A percentile compares a stretch with the other conserved stretches of the same genome.
phyloP scores from a whole-genome alignment of 1,140 invertebrate species.

The Cydia strobilella region DNA sequence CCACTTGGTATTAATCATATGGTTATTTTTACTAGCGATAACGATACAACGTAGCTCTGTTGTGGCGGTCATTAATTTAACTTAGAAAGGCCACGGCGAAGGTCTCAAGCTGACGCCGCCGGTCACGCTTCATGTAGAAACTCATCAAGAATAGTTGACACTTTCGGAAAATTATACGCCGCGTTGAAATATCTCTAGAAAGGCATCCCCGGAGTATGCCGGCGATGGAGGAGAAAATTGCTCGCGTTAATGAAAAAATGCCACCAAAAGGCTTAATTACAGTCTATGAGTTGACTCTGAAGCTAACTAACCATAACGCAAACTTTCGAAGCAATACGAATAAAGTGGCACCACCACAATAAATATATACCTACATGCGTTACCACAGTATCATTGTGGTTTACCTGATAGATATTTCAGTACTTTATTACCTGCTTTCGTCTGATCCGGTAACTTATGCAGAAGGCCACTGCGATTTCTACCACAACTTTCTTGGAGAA shows the following conservation, averaged over 20 bases:
- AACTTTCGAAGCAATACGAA: conserved; percentile 8
- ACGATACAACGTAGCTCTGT: conserved; percentile 36
- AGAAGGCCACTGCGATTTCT: conserved; percentile 3
- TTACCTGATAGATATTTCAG: conserved; percentile 21
- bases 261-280: conserved; percentile 20
- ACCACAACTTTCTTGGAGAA: conserved; percentile 15
- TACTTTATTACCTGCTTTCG: conserved; percentile 10
- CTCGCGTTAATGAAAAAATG: conserved; percentile 23
- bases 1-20: conserved; percentile 52
- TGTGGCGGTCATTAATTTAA: conserved; percentile 53
- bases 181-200: conserved; percentile 21
- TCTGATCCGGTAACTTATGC: conserved; percentile 25
- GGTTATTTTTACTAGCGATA: conserved; percentile 57
- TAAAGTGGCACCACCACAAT: background rate
- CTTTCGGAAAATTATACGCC: conserved; percentile 17
- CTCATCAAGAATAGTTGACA: conserved; percentile 21
- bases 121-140: conserved; percentile 20
- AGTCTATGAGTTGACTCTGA: conserved; percentile 4
- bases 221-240: conserved; percentile 12
- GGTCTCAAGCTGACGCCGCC: conserved; percentile 43
- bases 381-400: conserved; percentile 24
- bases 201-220: background rate
- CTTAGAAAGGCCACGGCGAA: conserved; percentile 61
- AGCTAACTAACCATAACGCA: conserved; percentile 23
- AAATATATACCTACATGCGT: background rate